These are phyloP conservation scores for Corythaixoides concolor DNA, from an alignment of 2,113 vertebrate genomes.

Conservation along the genomic window DNA sequence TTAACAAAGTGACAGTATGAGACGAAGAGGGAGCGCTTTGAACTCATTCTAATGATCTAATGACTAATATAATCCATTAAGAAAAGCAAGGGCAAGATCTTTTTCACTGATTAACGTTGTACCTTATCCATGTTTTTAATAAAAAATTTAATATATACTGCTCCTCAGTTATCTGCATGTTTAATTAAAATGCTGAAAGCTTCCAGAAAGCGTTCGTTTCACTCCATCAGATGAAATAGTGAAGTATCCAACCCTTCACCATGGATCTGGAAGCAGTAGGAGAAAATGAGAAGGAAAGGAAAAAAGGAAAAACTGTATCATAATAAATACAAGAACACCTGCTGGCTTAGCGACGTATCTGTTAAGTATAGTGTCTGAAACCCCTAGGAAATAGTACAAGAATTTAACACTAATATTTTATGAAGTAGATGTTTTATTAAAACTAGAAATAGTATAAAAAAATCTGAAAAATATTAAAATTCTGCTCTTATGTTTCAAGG, in stretches of 20 bases:
- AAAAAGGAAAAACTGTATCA: neutral
- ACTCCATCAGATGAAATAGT: conserved; percentile 10
- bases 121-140: conserved; percentile 71
- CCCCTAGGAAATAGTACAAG: neutral
- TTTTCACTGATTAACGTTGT: conserved; percentile 66
- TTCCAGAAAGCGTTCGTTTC: conserved; percentile 23
- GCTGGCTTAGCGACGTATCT: neutral
- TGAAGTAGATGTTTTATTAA: neutral
- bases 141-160: conserved; percentile 67
- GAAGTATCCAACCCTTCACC: neutral
- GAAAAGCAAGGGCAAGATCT: conserved; percentile 69
- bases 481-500: neutral
- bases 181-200: conserved; percentile 72
- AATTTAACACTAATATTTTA: conserved; percentile 2
- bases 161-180: conserved; percentile 48
- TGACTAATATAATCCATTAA: conserved; percentile 75
- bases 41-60: conserved; percentile 71
- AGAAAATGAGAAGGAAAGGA: neutral
- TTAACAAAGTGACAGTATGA: conserved; percentile 62
- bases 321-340: neutral
- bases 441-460: neutral
- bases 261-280: neutral
- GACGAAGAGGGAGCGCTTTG: conserved; percentile 30
- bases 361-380: neutral
- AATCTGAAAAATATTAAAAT: neutral